phyloP scores from a whole-genome alignment of 1,140 invertebrate species.

The Aphelinus atriplicis region DNA sequence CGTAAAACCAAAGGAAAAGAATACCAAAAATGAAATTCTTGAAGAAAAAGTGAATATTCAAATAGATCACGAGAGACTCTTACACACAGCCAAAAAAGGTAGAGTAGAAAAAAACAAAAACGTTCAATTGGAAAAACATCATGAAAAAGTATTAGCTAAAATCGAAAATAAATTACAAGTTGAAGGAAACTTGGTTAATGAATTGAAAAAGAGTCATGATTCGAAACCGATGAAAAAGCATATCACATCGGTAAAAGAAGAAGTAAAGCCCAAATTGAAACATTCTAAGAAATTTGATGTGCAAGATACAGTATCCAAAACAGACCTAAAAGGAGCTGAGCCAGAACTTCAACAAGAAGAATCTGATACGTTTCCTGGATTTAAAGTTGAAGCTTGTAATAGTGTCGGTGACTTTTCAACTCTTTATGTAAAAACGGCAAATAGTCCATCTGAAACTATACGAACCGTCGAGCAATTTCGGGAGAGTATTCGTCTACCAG shows the following conservation, averaged over 20 bases:
- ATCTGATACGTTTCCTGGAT: slow-evolving; percentile 19
- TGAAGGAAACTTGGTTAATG: no score
- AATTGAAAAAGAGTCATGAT: no score
- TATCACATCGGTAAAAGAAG: no score
- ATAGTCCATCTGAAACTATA: background rate
- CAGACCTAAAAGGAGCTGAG: background rate
- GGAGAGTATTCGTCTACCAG: slow-evolving; percentile 54
- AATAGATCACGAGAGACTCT: no score
- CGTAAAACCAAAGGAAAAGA: background rate
- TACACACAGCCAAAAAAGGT: no score
- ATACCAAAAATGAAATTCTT: background rate
- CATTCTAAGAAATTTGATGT: background rate
- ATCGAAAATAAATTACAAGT: no score
- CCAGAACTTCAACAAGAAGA: background rate
- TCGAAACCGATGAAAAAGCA: no score
- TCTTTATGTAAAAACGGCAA: slow-evolving; percentile 45
- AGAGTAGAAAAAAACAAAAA: no score
- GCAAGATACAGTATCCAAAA: background rate
- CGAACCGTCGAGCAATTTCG: slow-evolving; percentile 50
- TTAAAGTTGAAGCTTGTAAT: slow-evolving; percentile 59
- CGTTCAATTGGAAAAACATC: no score
- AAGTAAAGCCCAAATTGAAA: background rate
- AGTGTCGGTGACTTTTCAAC: slow-evolving; percentile 59
- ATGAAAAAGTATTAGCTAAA: no score
- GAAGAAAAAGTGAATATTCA: no score